Conservation (phyloP, 2,113 vertebrate species). For the Coptodon bakossiorum region DNA sequence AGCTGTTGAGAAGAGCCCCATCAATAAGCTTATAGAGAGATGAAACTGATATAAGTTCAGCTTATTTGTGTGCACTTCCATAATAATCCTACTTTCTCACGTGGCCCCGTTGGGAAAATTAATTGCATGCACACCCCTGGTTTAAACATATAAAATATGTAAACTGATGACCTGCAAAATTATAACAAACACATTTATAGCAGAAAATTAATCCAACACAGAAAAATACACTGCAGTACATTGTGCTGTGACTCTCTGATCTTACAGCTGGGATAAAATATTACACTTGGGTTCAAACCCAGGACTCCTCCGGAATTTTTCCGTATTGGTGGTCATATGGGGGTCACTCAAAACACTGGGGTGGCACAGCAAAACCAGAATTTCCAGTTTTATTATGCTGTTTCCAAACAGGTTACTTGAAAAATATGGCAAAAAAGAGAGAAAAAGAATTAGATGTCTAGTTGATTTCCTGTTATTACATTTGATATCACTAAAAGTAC, state of each 20-base stretch:
- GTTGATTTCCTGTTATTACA: neutral
- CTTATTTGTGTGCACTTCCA: neutral
- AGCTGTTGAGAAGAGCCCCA: neutral
- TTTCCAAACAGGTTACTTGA: neutral
- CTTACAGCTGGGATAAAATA: neutral
- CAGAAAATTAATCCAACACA: neutral
- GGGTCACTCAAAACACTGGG: neutral
- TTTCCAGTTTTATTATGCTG: neutral
- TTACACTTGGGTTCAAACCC: neutral
- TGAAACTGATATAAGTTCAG: neutral
- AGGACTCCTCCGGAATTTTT: fast-evolving
- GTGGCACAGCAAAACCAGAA: neutral
- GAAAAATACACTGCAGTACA: neutral
- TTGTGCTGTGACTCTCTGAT: neutral
- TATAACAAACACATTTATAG: neutral
- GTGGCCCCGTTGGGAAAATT: fast-evolving
- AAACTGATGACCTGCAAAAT: neutral
- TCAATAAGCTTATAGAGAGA: neutral
- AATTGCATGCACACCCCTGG: neutral
- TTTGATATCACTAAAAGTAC: neutral
- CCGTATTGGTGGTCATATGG: neutral
- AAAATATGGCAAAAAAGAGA: neutral
- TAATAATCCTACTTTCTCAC: neutral
- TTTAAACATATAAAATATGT: neutral
- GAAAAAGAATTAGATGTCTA: fast-evolving